Evolutionary conservation across 1,140 invertebrate species (phyloP).

Genomic region (Hesperophylax magnus): DNA sequence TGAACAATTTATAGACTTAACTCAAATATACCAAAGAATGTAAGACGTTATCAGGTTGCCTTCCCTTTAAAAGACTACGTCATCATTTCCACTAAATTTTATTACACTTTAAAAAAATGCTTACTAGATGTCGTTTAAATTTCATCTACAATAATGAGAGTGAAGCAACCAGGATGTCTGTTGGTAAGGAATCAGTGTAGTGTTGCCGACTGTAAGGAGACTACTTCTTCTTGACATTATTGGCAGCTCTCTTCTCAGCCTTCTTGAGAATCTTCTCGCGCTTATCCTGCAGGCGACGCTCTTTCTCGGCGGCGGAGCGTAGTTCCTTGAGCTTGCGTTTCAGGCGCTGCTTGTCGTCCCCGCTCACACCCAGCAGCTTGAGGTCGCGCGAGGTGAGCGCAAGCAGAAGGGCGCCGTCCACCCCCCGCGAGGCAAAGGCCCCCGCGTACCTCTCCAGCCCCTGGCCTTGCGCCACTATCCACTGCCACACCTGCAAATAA

Average conservation of each 20-base stretch:
- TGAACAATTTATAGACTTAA: too few species aligned
- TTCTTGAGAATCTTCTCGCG: constrained; percentile 89
- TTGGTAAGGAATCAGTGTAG: not conserved
- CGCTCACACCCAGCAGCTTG: constrained; percentile 85
- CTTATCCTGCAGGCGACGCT: constrained; percentile 80
- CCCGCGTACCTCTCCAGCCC: constrained; percentile 88
- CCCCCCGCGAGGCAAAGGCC: constrained; percentile 86
- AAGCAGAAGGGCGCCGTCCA: constrained; percentile 86
- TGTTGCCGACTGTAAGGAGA: not conserved
- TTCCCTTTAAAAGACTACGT: too few species aligned
- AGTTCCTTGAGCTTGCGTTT: constrained; percentile 93
- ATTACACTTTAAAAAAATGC: too few species aligned
- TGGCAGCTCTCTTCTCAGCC: constrained; percentile 77
- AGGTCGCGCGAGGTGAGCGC: constrained; percentile 89
- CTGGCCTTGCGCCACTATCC: constrained; percentile 83
- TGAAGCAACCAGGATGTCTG: too few species aligned
- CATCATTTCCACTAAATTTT: too few species aligned
- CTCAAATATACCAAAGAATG: too few species aligned
- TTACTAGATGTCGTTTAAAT: too few species aligned
- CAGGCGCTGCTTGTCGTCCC: constrained; percentile 85
- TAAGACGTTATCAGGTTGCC: too few species aligned
- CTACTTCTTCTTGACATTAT: constrained; percentile 73
- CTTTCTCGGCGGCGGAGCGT: constrained; percentile 83
- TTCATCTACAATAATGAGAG: too few species aligned
- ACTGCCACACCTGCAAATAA: constrained; percentile 84